Evolutionary conservation across 2,113 vertebrate genomes (phyloP).

Genomic region (Megalops atlanticus): DNA sequence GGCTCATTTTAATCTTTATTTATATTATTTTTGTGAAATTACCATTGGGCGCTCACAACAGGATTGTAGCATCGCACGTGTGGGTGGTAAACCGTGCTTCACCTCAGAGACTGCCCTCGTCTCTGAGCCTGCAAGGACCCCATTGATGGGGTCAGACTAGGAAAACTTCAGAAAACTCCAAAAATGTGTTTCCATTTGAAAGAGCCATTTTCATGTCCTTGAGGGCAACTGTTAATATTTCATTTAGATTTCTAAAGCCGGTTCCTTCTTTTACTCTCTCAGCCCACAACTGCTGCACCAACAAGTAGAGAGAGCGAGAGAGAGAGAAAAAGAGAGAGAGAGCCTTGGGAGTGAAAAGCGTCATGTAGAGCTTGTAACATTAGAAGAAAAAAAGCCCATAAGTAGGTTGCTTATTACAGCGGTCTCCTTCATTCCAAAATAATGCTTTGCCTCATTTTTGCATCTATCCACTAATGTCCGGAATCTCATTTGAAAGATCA

Average conservation of each 20-base stretch:
- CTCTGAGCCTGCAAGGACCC: neutral
- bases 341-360: neutral
- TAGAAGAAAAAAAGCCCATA: neutral
- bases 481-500: conserved; percentile 13
- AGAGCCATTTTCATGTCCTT: neutral
- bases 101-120: neutral
- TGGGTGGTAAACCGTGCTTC: conserved; percentile 30
- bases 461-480: neutral
- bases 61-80: no score
- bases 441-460: conserved; percentile 1
- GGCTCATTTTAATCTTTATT: no score
- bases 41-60: no score
- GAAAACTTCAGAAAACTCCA: neutral
- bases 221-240: conserved; percentile 9
- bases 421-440: neutral
- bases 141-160: neutral
- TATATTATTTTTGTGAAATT: no score
- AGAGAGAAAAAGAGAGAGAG: neutral
- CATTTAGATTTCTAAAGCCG: neutral
- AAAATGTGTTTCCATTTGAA: no score
- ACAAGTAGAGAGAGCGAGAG: neutral
- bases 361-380: no score
- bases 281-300: neutral
- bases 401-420: neutral
- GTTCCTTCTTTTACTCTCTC: neutral